These are phyloP conservation scores for Polyploca ridens DNA, from an alignment of 2,888 invertebrate genomes.

Conservation along the genomic window DNA sequence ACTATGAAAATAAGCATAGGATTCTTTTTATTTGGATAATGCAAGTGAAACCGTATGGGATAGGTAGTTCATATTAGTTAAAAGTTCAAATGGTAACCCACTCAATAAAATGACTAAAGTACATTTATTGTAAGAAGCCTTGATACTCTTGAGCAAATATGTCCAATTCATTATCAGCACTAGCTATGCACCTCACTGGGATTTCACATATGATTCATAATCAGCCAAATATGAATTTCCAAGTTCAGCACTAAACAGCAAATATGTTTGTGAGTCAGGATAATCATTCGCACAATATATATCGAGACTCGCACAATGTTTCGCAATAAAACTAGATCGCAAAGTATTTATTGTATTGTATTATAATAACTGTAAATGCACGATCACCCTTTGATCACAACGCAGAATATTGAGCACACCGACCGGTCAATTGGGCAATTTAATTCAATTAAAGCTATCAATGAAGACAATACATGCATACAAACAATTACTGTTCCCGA, in stretches of 20 bases:
- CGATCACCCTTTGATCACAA: not conserved
- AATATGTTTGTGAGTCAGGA: not conserved
- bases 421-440: constrained; percentile 63
- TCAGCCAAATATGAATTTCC: not conserved
- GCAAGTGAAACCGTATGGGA: too few species aligned
- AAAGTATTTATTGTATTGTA: not conserved
- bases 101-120: not conserved
- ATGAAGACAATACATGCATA: constrained; percentile 62
- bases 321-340: not conserved
- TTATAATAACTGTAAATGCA: not conserved
- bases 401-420: constrained; percentile 32
- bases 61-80: too few species aligned
- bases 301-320: not conserved
- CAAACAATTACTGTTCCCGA: constrained; percentile 58
- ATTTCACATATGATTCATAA: constrained; percentile 1
- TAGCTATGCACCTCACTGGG: not conserved
- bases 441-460: constrained; percentile 60
- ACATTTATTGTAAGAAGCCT: not conserved
- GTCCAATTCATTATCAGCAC: not conserved
- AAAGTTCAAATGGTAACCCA: too few species aligned
- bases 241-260: not conserved
- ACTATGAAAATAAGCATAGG: too few species aligned
- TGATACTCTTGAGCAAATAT: not conserved
- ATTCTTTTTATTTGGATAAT: too few species aligned
- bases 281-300: not conserved